Conservation (phyloP, 2,888 invertebrate species). For the Agrilus mali region DNA sequence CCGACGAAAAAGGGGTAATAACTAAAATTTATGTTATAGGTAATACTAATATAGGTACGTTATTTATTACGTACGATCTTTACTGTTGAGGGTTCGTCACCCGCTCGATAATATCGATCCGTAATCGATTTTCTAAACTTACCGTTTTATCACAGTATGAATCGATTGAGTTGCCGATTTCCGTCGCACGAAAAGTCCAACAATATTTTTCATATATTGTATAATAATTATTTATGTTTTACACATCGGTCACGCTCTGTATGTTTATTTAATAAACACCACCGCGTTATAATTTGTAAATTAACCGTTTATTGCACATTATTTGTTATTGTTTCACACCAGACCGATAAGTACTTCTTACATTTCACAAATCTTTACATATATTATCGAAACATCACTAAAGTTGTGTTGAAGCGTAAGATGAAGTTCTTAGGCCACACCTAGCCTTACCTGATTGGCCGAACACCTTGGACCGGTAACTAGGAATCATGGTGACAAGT, state of each 20-base stretch:
- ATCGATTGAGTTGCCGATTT: background rate
- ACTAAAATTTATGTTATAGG: too few relatives aligned
- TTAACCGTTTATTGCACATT: constrained; percentile 34
- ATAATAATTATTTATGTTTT: constrained; percentile 8
- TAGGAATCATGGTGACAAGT: constrained; percentile 11
- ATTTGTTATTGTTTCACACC: constrained; percentile 36
- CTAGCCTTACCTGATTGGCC: constrained; percentile 24
- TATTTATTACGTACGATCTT: too few relatives aligned
- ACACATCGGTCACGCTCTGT: constrained; percentile 25
- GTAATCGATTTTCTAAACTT: too few relatives aligned
- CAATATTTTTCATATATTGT: constrained; percentile 7
- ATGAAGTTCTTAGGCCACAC: constrained; percentile 20
- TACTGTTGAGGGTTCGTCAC: too few relatives aligned
- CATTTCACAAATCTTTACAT: constrained; percentile 30
- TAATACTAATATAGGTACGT: too few relatives aligned
- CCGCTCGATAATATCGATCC: too few relatives aligned
- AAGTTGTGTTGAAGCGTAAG: constrained; percentile 23
- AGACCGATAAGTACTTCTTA: constrained; percentile 34
- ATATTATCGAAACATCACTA: constrained; percentile 28
- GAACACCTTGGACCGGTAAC: constrained; percentile 11
- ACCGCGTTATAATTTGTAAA: constrained; percentile 29
- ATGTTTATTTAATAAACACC: constrained; percentile 29
- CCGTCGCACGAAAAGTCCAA: background rate
- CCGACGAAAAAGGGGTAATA: too few relatives aligned
- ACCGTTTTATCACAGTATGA: too few relatives aligned